A percentile compares a stretch with the other conserved stretches of the same genome.
These are phyloP conservation scores for Beris morrisii DNA, from an alignment of 2,888 invertebrate genomes.

Conservation along the genomic window DNA sequence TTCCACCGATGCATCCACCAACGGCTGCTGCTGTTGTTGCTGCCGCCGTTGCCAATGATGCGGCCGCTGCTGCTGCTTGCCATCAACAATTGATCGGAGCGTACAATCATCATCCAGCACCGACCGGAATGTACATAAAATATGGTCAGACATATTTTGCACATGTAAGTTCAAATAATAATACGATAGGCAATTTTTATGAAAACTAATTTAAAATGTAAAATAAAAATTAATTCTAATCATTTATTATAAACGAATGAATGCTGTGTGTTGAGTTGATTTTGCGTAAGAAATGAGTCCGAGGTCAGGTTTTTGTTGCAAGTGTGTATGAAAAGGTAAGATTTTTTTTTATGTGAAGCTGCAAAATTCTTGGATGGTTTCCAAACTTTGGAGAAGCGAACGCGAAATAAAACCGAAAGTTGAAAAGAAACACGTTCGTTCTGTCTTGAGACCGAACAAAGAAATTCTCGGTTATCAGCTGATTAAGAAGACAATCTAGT, in stretches of 20 bases:
- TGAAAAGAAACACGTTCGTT: no score
- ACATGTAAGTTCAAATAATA: conserved; percentile 48
- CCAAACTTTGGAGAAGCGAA: no score
- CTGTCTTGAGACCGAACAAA: no score
- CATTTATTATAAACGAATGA: conserved; percentile 31
- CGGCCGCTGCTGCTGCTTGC: conserved; percentile 51
- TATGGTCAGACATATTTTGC: conserved; percentile 56
- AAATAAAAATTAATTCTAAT: conserved; percentile 5
- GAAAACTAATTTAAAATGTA: conserved; percentile 23
- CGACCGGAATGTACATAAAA: conserved; percentile 55
- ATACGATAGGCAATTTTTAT: conserved; percentile 7
- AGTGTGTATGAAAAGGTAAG: neutral
- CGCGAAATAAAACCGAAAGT: no score
- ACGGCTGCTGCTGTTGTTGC: conserved; percentile 45
- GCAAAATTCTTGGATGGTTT: no score
- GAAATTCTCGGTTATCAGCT: no score
- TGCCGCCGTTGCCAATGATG: conserved; percentile 49
- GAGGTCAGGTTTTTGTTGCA: neutral
- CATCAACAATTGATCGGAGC: conserved; percentile 58
- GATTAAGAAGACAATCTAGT: no score
- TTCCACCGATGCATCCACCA: conserved; percentile 50
- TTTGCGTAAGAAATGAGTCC: neutral
- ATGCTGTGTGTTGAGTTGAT: conserved; percentile 7
- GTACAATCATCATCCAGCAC: conserved; percentile 58
- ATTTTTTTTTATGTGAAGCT: no score